Percentiles rank a stretch among this genome's conserved stretches.
These are phyloP conservation scores for Momotus momota DNA, from an alignment of 2,797 vertebrate genomes.

Conservation along the genomic window DNA sequence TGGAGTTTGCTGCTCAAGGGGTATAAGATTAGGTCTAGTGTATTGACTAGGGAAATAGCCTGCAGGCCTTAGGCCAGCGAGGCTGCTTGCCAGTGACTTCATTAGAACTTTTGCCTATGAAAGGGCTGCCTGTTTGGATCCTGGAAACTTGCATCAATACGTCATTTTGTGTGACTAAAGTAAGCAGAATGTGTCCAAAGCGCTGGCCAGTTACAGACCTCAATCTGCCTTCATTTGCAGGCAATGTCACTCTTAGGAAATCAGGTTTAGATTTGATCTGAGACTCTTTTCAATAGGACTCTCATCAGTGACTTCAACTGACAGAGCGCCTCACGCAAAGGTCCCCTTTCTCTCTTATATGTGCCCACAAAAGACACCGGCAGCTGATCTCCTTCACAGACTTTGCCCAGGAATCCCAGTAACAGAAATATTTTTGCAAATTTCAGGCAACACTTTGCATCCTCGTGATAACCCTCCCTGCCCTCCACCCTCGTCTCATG, in stretches of 20 bases:
- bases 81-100: constrained; percentile 68
- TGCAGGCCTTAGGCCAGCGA: constrained; percentile 37
- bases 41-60: constrained; percentile 63
- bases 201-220: not conserved
- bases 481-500: not conserved
- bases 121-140: constrained; percentile 64
- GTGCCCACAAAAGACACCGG: not conserved
- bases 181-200: constrained; percentile 48
- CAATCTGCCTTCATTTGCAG: constrained; percentile 34
- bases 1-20: constrained; percentile 47
- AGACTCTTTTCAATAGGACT: constrained; percentile 15
- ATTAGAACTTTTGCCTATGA: constrained; percentile 63
- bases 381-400: not conserved
- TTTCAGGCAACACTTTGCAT: not conserved
- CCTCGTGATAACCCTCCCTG: not conserved
- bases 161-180: constrained; percentile 70
- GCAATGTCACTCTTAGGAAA: constrained; percentile 7
- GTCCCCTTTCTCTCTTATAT: not conserved
- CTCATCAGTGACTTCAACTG: not conserved
- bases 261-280: constrained; percentile 17
- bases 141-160: constrained; percentile 66
- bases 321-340: not conserved
- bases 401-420: not conserved
- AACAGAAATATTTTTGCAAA: not conserved
- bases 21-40: constrained; percentile 62